phyloP scores from a whole-genome alignment of 2,113 vertebrate species.

The Pseudolaguvia tuberculata region DNA sequence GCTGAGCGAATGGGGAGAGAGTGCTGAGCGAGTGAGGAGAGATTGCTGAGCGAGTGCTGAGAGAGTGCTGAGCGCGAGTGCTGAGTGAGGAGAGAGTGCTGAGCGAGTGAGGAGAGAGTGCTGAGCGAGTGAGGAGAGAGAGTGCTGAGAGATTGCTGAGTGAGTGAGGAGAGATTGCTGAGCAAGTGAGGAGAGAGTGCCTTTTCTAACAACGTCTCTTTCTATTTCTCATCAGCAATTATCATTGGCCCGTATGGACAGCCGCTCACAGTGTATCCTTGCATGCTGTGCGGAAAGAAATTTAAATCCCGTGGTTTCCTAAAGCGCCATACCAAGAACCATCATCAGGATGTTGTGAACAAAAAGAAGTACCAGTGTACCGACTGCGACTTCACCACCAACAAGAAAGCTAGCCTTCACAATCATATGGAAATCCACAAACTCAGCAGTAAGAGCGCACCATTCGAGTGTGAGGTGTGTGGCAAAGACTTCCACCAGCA shows the following conservation, averaged over 20 bases:
- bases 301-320: slow-evolving; percentile 87
- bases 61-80: no score
- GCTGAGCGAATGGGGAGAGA: no score
- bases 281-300: slow-evolving; percentile 87
- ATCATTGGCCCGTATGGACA: slow-evolving; percentile 88
- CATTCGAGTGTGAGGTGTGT: slow-evolving; percentile 70
- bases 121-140: no score
- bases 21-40: no score
- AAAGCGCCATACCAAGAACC: slow-evolving; percentile 88
- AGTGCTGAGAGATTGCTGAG: no score
- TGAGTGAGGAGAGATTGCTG: no score
- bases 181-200: no score
- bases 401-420: slow-evolving; percentile 87
- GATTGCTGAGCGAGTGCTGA: no score
- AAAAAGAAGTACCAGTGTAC: slow-evolving; percentile 86
- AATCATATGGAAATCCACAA: slow-evolving; percentile 88
- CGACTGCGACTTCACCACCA: slow-evolving; percentile 88
- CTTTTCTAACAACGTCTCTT: background rate
- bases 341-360: slow-evolving; percentile 80
- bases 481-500: slow-evolving; percentile 77
- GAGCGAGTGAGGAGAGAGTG: no score
- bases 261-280: slow-evolving; percentile 85
- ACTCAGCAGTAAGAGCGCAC: slow-evolving; percentile 80
- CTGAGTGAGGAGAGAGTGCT: no score
- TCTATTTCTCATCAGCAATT: slow-evolving; percentile 68